These are phyloP conservation scores for Drosophila serrata DNA, from an alignment of 1,140 invertebrate genomes.

Conservation along the genomic window DNA sequence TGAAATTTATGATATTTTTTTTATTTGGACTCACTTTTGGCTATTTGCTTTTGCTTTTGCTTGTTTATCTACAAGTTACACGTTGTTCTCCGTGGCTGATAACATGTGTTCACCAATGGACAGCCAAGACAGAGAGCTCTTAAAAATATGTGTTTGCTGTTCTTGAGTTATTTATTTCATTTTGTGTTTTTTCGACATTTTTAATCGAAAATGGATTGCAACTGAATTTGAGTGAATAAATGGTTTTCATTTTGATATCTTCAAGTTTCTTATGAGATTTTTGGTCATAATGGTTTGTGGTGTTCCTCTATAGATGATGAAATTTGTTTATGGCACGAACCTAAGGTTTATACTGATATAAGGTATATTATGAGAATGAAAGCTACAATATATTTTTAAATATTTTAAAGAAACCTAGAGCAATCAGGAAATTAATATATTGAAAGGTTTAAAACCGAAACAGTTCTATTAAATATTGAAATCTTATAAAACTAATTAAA, in stretches of 20 bases:
- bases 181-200: conserved; percentile 23
- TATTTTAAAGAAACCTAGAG: neutral
- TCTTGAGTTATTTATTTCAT: conserved; percentile 28
- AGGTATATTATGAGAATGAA: neutral
- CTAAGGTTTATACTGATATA: neutral
- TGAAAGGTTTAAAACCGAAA: too few relatives aligned
- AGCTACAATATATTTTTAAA: neutral
- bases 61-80: conserved; percentile 76
- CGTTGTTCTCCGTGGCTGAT: conserved; percentile 48
- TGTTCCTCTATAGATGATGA: conserved; percentile 1
- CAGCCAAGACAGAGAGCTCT: conserved; percentile 8
- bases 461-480: too few relatives aligned
- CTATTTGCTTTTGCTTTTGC: conserved; percentile 29
- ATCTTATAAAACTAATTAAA: too few relatives aligned
- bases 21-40: conserved; percentile 31
- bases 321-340: conserved; percentile 15
- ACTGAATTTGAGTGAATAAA: conserved; percentile 29
- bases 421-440: neutral
- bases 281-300: neutral
- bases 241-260: conserved; percentile 23
- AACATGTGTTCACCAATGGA: conserved; percentile 54
- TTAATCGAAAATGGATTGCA: conserved; percentile 18
- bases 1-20: conserved; percentile 73
- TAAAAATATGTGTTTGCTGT: conserved; percentile 37
- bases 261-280: neutral